A percentile compares a stretch with the other conserved stretches of the same genome.
Conservation (phyloP, 2,888 invertebrate species). For the Drosophila paracracens region DNA sequence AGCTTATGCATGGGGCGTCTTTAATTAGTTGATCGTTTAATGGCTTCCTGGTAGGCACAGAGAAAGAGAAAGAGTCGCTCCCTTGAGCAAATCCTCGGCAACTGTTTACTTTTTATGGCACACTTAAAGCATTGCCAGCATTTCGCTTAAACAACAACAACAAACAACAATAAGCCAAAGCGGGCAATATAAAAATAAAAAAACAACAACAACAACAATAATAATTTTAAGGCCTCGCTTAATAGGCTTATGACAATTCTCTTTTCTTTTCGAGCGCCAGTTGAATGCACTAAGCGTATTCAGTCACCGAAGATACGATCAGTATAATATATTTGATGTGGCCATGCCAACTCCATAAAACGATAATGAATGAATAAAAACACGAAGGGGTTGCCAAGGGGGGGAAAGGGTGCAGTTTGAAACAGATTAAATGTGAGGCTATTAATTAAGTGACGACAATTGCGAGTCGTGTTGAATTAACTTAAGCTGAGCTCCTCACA, state of each 20-base stretch:
- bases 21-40: conserved; percentile 75
- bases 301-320: conserved; percentile 39
- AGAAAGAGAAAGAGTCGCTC: background rate
- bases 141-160: conserved; percentile 42
- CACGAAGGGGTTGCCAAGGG: conserved; percentile 7
- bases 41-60: conserved; percentile 68
- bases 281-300: conserved; percentile 69
- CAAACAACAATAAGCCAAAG: conserved; percentile 6
- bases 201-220: conserved; percentile 26
- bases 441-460: conserved; percentile 70
- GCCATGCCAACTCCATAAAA: conserved; percentile 65
- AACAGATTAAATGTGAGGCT: conserved; percentile 70
- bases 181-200: background rate
- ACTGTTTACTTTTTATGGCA: conserved; percentile 69
- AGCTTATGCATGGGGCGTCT: conserved; percentile 40
- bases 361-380: conserved; percentile 47
- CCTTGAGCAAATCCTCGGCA: conserved; percentile 47
- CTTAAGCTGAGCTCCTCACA: conserved; percentile 16
- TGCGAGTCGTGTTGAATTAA: conserved; percentile 48
- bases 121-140: conserved; percentile 47
- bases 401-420: conserved; percentile 34
- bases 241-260: conserved; percentile 79
- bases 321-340: conserved; percentile 62
- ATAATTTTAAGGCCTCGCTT: conserved; percentile 56
- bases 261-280: conserved; percentile 47